Evolutionary conservation across 2,888 invertebrate species (phyloP), one percentile per base, ranked within the genome.

Genomic region (Drosophila kambysellisi): DNA sequence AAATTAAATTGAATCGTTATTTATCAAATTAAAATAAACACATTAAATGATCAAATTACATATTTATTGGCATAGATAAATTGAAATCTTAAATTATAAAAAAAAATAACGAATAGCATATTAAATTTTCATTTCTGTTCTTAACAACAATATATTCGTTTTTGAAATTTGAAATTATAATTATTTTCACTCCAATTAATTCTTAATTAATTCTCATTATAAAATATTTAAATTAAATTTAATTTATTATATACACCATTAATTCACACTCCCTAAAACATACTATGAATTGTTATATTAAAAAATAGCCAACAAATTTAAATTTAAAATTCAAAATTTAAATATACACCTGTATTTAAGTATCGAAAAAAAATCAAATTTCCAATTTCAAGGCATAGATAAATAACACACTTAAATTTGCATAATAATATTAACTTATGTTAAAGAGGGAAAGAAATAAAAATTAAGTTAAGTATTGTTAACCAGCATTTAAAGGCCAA

Each of bases 401-500:
- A 41, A n/a, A 41, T n/a, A 41, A n/a, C 41, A 41, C 41, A n/a
- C 9, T n/a, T 9, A 4, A 41, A n/a, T n/a, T 9, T n/a, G 5
- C n/a, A 9, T 5, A n/a, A n/a, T n/a, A 41, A n/a, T n/a, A n/a
- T 9, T 2, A 41, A 5, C 4, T 11, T 11, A 41, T n/a, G 41
- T 41, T n/a, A 41, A 41, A 41, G 9, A 41, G 5, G 4, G n/a
- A 41, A 41, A 17, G n/a, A 41, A n/a, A 1, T 4, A 1, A n/a
- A 11, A 41, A 5, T 9, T 0, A 41, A 41, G 41, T 41, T 41
- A 11, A 41, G n/a, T 41, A 11, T 41, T n/a, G n/a, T n/a, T 41
- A 61, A 56, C 2, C 51, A n/a, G 30, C 51, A 51, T 32, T 17
- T 30, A 32, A 53, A 53, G 15, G 25, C 7, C 15, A 43, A 52